Evolutionary conservation across 2,888 invertebrate species (phyloP).

Genomic region (Epinotia ramella): DNA sequence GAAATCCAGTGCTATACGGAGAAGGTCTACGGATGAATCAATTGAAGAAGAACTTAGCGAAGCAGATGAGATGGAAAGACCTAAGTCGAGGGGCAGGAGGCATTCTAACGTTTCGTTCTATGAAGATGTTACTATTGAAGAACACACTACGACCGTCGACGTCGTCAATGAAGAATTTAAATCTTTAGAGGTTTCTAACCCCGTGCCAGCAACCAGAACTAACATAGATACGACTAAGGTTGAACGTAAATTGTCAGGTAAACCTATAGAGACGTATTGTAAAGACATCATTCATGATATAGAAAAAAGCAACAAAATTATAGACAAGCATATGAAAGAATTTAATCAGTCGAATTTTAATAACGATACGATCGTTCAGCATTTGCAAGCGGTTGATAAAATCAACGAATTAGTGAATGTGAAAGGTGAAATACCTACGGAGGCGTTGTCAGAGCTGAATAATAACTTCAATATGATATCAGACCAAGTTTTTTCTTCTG

Average conservation of each 20-base stretch:
- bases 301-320: conserved; percentile 76
- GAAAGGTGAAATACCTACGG: conserved; percentile 66
- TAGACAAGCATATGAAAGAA: conserved; percentile 81
- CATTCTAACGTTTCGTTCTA: conserved; percentile 72
- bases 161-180: conserved; percentile 58
- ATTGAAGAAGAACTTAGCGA: conserved; percentile 70
- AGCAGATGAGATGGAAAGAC: conserved; percentile 62
- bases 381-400: conserved; percentile 81
- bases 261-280: conserved; percentile 76
- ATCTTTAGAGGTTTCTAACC: conserved; percentile 49
- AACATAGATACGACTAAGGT: conserved; percentile 61
- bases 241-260: conserved; percentile 64
- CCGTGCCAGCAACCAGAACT: conserved; percentile 51
- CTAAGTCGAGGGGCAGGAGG: conserved; percentile 72
- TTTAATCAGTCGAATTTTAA: conserved; percentile 76
- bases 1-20: conserved; percentile 66
- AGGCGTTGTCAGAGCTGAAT: conserved; percentile 70
- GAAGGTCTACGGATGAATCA: conserved; percentile 70
- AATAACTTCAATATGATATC: conserved; percentile 77
- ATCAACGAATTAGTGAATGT: conserved; percentile 77
- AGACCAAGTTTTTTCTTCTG: conserved; percentile 65
- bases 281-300: conserved; percentile 78
- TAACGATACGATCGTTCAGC: conserved; percentile 78
- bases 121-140: conserved; percentile 59
- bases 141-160: conserved; percentile 57